Evolutionary conservation across 2,113 vertebrate species (phyloP).

Genomic region (Prietella phreatophila): DNA sequence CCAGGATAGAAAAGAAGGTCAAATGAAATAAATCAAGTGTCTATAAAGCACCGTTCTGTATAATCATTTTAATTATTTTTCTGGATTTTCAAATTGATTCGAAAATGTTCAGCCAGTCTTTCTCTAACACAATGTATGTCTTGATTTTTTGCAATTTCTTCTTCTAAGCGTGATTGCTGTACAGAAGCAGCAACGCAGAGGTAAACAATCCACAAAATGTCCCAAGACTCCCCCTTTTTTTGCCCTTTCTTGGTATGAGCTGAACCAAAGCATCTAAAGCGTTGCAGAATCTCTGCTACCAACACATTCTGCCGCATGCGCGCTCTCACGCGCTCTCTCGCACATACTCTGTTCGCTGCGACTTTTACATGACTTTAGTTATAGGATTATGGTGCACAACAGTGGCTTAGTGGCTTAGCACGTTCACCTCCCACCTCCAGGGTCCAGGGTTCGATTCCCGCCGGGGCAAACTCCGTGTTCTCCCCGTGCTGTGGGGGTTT

Average conservation of each 20-base stretch:
- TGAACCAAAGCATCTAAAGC: not conserved
- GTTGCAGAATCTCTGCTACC: not conserved
- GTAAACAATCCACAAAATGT: not conserved
- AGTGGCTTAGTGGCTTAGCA: too few species aligned
- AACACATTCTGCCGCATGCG: not conserved
- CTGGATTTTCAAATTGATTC: not conserved
- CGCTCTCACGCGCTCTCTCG: not conserved
- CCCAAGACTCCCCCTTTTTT: not conserved
- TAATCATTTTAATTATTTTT: not conserved
- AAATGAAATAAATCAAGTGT: not conserved
- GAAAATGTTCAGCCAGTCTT: not conserved
- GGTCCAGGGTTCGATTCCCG: too few species aligned
- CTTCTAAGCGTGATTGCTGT: not conserved
- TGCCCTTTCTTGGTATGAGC: not conserved
- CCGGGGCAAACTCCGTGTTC: too few species aligned
- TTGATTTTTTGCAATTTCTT: not conserved
- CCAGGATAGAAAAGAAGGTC: not conserved
- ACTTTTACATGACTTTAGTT: slow-evolving; percentile 1
- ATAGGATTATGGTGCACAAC: not conserved
- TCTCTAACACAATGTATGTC: not conserved
- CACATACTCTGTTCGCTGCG: too few species aligned
- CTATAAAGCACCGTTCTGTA: not conserved
- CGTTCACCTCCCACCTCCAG: too few species aligned
- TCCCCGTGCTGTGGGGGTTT: too few species aligned
- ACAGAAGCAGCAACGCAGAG: not conserved